Base-by-base conservation (phyloP, 2,888 invertebrate genomes). In the Plagiodera versicolora region DNA sequence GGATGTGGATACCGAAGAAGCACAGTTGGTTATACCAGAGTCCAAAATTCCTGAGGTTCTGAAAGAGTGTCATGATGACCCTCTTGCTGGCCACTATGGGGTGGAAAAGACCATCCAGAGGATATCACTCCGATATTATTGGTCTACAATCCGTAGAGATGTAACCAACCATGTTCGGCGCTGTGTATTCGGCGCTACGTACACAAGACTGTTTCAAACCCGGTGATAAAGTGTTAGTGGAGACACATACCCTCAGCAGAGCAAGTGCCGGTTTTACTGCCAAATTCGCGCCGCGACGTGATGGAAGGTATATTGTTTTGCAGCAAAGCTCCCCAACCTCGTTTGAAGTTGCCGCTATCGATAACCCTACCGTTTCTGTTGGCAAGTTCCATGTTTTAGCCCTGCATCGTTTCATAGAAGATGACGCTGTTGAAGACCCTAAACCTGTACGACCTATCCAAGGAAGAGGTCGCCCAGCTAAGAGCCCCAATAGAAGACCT, bases 81-180 rank as follows among this genome's bases (percentile, higher is more conserved):
- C 56, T 5, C 20, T 39, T 4, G 56, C 56, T 30, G 56, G 49
- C 16, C 56, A 48, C 48, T 35, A 56, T 24, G 74, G 72, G 2
- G 53, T 60, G 0, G 71, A 73, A 14, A 10, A 60, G 3, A 75
- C 73, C 0, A 16, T 64, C 0, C 51, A 60, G 3, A 19, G 61
- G 6, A 69, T 75, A 28, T 10, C 24, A 8, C 24, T 24, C 17
- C 1, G 24, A 14, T 46, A 46, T 17, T 32, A 32, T 11, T 32
- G 9, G 32, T 11, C 32, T 11, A 32, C 32, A 32, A 6, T 32
- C 32, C 32, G 32, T 11, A 2, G 11, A 32, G 32, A 32, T 32
- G 32, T 32, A 11, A 32, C 32, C 8, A 32, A 32, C 9, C 32
- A 32, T 32, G 32, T 32, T 11, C 8, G 32, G 11, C 32, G 32